Conservation (phyloP, 2,888 invertebrate genomes). For the Hesperia comma region DNA sequence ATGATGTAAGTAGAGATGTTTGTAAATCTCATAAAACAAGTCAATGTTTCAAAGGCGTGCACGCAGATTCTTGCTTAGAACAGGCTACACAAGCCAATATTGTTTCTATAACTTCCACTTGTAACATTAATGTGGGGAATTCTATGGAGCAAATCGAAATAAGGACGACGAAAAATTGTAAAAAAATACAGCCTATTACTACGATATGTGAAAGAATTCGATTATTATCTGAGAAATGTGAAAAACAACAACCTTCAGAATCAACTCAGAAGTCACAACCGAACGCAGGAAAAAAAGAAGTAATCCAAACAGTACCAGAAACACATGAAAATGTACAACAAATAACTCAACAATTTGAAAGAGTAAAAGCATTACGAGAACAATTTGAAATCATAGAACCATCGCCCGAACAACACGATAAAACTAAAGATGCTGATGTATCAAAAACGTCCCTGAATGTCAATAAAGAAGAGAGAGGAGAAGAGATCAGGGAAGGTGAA, state of each 20-base stretch:
- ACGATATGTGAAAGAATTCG: constrained; percentile 2
- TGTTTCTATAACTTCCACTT: constrained; percentile 7
- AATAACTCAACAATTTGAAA: background rate
- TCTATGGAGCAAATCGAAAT: background rate
- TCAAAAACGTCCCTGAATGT: background rate
- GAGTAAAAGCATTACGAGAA: background rate
- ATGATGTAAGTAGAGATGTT: background rate
- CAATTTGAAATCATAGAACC: background rate
- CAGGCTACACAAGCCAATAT: constrained; percentile 31
- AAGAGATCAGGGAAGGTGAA: constrained; percentile 4
- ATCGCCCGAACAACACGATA: background rate
- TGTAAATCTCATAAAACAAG: constrained; percentile 40
- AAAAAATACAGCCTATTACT: background rate
- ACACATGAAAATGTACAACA: background rate
- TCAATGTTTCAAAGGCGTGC: constrained; percentile 46
- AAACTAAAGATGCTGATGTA: background rate
- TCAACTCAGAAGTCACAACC: background rate
- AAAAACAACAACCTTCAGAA: background rate
- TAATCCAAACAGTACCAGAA: background rate
- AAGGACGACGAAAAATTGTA: background rate
- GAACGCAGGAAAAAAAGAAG: background rate
- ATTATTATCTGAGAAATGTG: constrained; percentile 1
- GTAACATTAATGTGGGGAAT: constrained; percentile 13
- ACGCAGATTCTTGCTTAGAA: constrained; percentile 6
- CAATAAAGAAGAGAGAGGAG: no score